phyloP scores from a whole-genome alignment of 2,888 invertebrate genomes.

The Napeogenes sylphis region DNA sequence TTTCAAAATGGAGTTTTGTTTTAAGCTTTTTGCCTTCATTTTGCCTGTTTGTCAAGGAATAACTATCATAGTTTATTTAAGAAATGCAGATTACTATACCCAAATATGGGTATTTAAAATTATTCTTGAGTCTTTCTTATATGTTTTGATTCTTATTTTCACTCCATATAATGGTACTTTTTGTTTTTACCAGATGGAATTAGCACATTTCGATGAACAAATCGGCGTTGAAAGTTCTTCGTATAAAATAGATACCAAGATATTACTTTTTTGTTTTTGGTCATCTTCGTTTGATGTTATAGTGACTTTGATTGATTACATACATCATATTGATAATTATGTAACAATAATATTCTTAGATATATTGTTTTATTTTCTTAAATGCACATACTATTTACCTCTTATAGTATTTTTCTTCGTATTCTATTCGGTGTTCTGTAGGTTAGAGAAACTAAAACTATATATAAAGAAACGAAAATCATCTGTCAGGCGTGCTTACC shows the following conservation, averaged over 20 bases:
- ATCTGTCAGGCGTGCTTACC: background rate
- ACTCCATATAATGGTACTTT: background rate
- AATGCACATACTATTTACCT: background rate
- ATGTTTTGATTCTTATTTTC: background rate
- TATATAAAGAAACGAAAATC: background rate
- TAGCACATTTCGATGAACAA: conserved; percentile 1
- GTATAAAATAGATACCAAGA: background rate
- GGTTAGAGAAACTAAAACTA: background rate
- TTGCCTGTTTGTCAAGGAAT: background rate
- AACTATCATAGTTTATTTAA: background rate
- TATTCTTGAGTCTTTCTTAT: background rate
- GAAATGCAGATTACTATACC: background rate
- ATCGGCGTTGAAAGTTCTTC: background rate
- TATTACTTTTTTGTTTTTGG: background rate
- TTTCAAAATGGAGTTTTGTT: background rate
- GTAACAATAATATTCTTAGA: background rate
- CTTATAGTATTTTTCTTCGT: background rate
- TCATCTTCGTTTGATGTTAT: background rate
- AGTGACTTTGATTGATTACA: background rate
- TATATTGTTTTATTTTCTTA: background rate
- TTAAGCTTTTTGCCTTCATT: background rate
- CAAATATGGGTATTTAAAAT: background rate
- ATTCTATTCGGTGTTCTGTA: background rate
- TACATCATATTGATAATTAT: too few relatives aligned
- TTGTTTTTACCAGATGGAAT: conserved; percentile 2